Conservation (phyloP, 2,113 vertebrate genomes). For the Takifugu bimaculatus region DNA sequence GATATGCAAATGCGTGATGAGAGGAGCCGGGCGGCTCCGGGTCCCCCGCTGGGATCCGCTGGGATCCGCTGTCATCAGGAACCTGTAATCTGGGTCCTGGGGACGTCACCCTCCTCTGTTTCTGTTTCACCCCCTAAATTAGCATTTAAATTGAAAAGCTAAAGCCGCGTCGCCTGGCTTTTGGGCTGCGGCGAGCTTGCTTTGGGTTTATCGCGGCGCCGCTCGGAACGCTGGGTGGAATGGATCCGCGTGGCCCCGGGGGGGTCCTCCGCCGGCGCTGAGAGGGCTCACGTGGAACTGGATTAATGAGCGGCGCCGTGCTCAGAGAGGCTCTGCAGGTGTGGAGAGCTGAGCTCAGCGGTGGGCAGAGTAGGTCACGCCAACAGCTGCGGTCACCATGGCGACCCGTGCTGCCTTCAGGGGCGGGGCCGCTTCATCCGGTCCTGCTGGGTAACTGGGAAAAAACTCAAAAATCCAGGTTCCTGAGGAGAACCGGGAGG, state of each 20-base stretch:
- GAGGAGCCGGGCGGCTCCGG: conserved; percentile 22
- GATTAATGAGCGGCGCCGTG: conserved; percentile 38
- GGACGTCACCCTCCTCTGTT: conserved; percentile 26
- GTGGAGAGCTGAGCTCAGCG: conserved; percentile 8
- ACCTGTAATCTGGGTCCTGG: conserved; percentile 40
- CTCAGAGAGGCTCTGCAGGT: conserved; percentile 17
- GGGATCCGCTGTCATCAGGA: conserved; percentile 17
- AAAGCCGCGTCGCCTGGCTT: conserved; percentile 26
- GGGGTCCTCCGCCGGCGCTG: conserved; percentile 35
- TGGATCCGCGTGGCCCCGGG: conserved; percentile 38
- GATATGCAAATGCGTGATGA: conserved; percentile 28
- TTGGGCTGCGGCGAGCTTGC: conserved; percentile 30
- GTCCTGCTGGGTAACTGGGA: not conserved
- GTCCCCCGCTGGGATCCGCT: not conserved
- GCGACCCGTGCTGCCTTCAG: conserved; percentile 1
- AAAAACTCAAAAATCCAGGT: not conserved
- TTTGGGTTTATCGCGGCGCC: conserved; percentile 38
- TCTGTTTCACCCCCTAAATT: conserved; percentile 46
- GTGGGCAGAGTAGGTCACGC: not conserved
- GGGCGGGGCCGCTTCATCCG: not conserved
- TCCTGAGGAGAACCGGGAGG: no score
- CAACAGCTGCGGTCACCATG: conserved; percentile 5
- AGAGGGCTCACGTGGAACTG: conserved; percentile 34
- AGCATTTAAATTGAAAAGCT: conserved; percentile 69
- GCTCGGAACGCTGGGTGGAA: conserved; percentile 30